Evolutionary conservation across 2,797 vertebrate genomes (phyloP).

Genomic region (Crocidura indochinensis): DNA sequence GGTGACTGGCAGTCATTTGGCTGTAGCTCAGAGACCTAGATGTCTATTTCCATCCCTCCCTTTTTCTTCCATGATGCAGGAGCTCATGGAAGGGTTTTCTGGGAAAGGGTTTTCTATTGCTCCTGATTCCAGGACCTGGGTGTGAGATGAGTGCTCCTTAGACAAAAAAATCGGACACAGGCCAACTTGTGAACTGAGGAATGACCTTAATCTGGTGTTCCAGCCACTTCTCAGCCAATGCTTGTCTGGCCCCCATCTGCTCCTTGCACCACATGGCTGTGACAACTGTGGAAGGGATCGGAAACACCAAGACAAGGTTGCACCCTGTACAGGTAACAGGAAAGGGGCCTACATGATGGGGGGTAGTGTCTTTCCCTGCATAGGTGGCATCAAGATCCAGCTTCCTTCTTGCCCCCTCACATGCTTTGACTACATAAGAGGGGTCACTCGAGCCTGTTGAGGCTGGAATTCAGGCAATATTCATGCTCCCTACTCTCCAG

Average conservation of each 20-base stretch:
- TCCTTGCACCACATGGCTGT: slow-evolving; percentile 95
- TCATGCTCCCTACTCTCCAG: neutral
- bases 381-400: accelerated
- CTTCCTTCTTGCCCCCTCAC: neutral
- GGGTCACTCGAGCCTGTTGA: neutral
- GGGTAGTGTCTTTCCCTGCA: neutral
- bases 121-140: neutral
- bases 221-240: slow-evolving; percentile 95
- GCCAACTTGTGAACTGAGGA: neutral
- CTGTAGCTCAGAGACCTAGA: neutral
- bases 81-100: neutral
- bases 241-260: slow-evolving; percentile 96
- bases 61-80: neutral
- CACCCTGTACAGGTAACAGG: slow-evolving; percentile 93
- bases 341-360: neutral
- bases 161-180: no score
- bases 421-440: neutral
- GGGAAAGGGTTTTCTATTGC: neutral
- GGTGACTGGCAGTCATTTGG: neutral
- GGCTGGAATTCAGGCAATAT: neutral
- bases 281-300: slow-evolving; percentile 94
- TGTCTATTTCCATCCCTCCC: no score
- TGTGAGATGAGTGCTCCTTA: neutral
- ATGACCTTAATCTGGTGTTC: slow-evolving; percentile 86
- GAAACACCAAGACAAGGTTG: slow-evolving; percentile 92